Evolutionary conservation across 1,140 invertebrate species (phyloP).

Genomic region (Sycobia sp.): DNA sequence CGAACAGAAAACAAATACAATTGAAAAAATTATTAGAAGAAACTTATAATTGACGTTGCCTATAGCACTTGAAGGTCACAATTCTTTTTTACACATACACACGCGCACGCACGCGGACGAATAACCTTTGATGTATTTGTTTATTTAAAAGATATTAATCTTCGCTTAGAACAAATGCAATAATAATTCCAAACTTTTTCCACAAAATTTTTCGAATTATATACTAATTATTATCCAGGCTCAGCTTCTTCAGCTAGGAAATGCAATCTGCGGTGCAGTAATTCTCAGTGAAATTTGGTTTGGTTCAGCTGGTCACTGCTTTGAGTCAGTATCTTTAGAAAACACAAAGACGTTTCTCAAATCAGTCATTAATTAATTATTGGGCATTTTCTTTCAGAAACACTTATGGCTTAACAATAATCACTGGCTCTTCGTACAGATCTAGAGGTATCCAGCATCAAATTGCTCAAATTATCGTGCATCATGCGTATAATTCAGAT

Average conservation of each 20-base stretch:
- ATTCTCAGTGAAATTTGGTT: slow-evolving; percentile 33
- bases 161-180: no score
- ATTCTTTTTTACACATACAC: no score
- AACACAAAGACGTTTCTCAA: not conserved
- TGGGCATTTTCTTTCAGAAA: not conserved
- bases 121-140: no score
- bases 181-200: not conserved
- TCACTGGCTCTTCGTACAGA: slow-evolving; percentile 21
- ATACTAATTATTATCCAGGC: slow-evolving; percentile 14
- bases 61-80: no score
- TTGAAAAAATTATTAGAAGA: no score
- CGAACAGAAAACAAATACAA: no score
- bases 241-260: slow-evolving; percentile 22
- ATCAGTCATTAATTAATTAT: not conserved
- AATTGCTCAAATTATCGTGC: slow-evolving; percentile 21
- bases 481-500: slow-evolving; percentile 12
- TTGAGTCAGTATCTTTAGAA: slow-evolving; percentile 16
- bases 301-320: slow-evolving; percentile 32
- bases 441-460: slow-evolving; percentile 20
- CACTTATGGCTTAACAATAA: not conserved
- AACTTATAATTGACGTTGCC: no score
- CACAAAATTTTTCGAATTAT: not conserved
- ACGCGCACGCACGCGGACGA: no score
- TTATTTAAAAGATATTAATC: no score
- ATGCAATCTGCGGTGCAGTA: slow-evolving; percentile 23